A percentile compares a stretch with the other conserved stretches of the same genome.
These are phyloP conservation scores for Nicator chloris DNA, from an alignment of 2,113 vertebrate genomes.

Conservation along the genomic window DNA sequence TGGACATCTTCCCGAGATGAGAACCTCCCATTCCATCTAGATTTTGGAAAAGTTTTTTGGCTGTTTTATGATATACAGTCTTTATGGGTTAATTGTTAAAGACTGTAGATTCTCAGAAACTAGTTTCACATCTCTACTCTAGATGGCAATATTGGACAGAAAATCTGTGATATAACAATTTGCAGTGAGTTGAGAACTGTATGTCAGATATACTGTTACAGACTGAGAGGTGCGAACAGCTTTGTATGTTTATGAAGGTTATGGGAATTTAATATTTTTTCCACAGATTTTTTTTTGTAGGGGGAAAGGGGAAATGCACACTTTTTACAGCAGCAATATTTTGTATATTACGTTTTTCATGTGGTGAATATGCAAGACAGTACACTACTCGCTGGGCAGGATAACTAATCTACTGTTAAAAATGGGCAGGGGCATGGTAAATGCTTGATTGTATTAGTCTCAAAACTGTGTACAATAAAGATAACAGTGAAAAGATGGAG, in stretches of 20 bases:
- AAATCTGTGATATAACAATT: slow-evolving; percentile 65
- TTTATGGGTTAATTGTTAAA: slow-evolving; percentile 69
- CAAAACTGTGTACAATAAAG: slow-evolving; percentile 47
- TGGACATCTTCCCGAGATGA: slow-evolving; percentile 72
- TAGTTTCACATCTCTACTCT: slow-evolving; percentile 77
- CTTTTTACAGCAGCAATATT: slow-evolving; percentile 83
- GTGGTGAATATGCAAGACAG: slow-evolving; percentile 73
- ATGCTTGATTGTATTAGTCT: slow-evolving; percentile 52
- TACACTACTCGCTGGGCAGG: slow-evolving; percentile 67
- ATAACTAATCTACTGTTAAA: slow-evolving; percentile 48
- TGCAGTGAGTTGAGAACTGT: slow-evolving; percentile 66
- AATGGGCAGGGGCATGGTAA: slow-evolving; percentile 37
- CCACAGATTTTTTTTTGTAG: slow-evolving; percentile 79
- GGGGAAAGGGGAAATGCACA: slow-evolving; percentile 77
- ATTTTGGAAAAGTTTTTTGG: slow-evolving; percentile 71
- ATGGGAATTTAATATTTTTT: slow-evolving; percentile 80
- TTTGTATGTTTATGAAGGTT: slow-evolving; percentile 77
- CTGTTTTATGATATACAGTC: slow-evolving; percentile 63
- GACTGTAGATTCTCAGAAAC: slow-evolving; percentile 64
- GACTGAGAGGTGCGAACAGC: slow-evolving; percentile 71
- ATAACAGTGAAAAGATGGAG: slow-evolving; percentile 47
- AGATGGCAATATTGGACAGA: slow-evolving; percentile 85
- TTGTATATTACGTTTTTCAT: slow-evolving; percentile 81
- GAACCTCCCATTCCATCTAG: slow-evolving; percentile 71
- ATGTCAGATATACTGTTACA: slow-evolving; percentile 76